Conservation (phyloP, 2,113 vertebrate genomes). For the Halcyon senegalensis region DNA sequence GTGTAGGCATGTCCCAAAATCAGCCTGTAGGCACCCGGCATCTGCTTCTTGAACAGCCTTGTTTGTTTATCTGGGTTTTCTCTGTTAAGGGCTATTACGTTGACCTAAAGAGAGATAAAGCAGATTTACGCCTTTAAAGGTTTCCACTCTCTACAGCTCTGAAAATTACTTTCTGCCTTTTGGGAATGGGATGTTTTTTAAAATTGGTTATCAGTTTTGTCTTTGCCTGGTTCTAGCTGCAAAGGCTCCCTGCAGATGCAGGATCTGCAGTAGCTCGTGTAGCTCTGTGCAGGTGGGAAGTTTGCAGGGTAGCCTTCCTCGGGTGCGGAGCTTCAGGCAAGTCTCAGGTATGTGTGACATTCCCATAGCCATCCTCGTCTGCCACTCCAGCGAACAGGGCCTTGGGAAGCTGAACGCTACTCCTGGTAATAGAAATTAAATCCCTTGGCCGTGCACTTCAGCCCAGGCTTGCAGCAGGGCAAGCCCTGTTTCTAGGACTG, state of each 20-base stretch:
- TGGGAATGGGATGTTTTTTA: neutral
- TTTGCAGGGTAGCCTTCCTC: neutral
- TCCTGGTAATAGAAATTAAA: neutral
- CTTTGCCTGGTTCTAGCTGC: slow-evolving; percentile 1
- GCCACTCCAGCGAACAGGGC: neutral
- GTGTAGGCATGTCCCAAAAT: neutral
- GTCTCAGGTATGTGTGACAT: neutral
- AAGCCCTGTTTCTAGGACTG: neutral
- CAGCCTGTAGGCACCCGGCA: rapidly evolving
- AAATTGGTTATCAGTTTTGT: neutral
- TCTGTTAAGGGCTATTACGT: neutral
- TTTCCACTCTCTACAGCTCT: neutral
- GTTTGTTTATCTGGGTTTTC: neutral
- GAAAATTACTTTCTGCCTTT: slow-evolving; percentile 35
- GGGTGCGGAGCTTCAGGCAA: neutral
- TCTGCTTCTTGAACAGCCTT: neutral
- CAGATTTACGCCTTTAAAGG: neutral
- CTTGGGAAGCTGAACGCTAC: rapidly evolving
- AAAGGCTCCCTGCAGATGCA: neutral
- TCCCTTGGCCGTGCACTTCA: rapidly evolving
- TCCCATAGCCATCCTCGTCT: neutral
- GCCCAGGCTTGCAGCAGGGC: neutral
- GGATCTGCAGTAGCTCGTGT: neutral
- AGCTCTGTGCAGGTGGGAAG: neutral
- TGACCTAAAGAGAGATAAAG: slow-evolving; percentile 24